These are phyloP conservation scores for Origma solitaria DNA, from an alignment of 2,113 vertebrate genomes.

Conservation along the genomic window DNA sequence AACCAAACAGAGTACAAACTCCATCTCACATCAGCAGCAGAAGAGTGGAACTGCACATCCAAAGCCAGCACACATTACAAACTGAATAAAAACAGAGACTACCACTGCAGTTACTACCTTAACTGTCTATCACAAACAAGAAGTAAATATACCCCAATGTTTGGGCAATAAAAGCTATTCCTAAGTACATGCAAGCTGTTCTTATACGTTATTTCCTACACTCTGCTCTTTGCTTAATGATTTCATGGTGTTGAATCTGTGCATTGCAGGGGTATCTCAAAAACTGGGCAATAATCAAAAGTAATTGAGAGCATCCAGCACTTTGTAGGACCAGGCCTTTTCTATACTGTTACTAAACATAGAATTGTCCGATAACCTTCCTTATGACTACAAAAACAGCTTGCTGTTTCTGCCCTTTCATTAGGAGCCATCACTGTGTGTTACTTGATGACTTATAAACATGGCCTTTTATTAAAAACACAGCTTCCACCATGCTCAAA, in stretches of 20 bases:
- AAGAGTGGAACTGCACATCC: not conserved
- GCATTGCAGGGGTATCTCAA: not conserved
- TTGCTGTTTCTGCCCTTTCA: slow-evolving; percentile 14
- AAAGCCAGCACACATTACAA: not conserved
- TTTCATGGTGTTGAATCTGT: not conserved
- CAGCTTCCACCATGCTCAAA: not conserved
- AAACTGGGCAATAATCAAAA: not conserved
- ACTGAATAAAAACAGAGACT: not conserved
- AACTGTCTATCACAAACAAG: slow-evolving; percentile 12
- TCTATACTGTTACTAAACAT: not conserved
- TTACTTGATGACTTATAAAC: slow-evolving; percentile 51
- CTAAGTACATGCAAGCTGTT: slow-evolving; percentile 13
- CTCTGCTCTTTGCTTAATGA: slow-evolving; percentile 20
- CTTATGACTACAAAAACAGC: not conserved
- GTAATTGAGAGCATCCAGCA: not conserved
- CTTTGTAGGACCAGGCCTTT: not conserved
- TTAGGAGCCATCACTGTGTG: not conserved
- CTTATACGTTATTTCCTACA: not conserved
- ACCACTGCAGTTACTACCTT: not conserved
- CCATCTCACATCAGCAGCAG: not conserved
- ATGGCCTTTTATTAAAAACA: slow-evolving; percentile 39
- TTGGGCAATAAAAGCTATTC: not conserved
- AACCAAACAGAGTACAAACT: slow-evolving; percentile 17
- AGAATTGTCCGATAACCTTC: not conserved
- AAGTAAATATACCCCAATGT: not conserved